Evolutionary conservation across 2,888 invertebrate genomes (phyloP), one percentile per base, ranked within the genome.

Genomic region (Trissolcus japonicus): DNA sequence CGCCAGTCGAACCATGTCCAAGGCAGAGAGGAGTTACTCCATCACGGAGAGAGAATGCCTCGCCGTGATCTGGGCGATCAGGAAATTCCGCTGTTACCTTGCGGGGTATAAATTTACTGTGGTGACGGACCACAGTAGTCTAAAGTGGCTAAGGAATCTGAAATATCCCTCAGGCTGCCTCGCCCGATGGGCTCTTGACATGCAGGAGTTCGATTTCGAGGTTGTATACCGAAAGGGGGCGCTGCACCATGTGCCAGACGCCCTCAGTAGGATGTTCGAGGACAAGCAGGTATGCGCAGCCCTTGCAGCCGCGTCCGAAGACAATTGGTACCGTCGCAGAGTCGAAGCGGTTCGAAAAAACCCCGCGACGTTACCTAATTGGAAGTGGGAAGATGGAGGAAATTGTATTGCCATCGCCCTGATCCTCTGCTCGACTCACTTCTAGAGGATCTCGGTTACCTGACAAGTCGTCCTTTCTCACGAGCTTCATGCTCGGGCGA

Each of bases 1-100:
- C 43, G 81, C 81, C 0, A 82, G 81, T 17, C 57, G 78, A 0
- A 41, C 80, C 0, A 56, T 84, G 6, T 62, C 51, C 1, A 55
- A 56, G 1, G 56, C 81, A 0, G 82, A 83, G 53, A 46, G 69
- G 2, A 81, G 80, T 19, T 83, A 81, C 21, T 61, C 79, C 2
- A 79, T 76, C 7, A 82, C 82, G 0, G 80, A 83, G 53, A 65
- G 51, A 19, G 82, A 85, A 29, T 84, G 82, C 11, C 14, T 46
- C 2, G 46, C 46, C 2, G 16, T 46, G 14, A 6, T 14, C 0
- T 46, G 46, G 14, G 46, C 14, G 80, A 55, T 82, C 0, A 53
- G 68, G 41, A 79, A 76, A 25, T 80, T 79, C 21, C 40, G 81
- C 0, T 61, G 75, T 13, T 82, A 82, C 41, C 25, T 83, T 0